Percentiles rank a stretch among this genome's conserved stretches.
phyloP scores from a whole-genome alignment of 2,888 invertebrate species.

The Parnassius smintheus region DNA sequence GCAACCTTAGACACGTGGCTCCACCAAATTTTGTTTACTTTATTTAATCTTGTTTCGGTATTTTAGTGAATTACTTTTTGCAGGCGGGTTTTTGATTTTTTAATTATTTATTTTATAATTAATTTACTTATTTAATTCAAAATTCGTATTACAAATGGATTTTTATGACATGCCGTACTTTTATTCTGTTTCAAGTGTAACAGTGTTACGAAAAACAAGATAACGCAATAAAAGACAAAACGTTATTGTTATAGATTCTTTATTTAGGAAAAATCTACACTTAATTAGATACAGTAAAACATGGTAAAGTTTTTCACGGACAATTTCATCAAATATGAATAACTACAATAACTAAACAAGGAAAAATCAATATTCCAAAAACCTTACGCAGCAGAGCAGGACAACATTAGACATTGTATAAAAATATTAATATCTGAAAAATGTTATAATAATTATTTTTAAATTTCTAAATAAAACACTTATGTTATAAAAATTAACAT shows the following conservation, averaged over 20 bases:
- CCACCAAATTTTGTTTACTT: too few species aligned
- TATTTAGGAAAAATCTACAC: slow-evolving; percentile 25
- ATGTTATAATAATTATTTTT: background rate
- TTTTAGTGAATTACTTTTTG: too few species aligned
- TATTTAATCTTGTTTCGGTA: too few species aligned
- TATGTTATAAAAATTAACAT: slow-evolving; percentile 17
- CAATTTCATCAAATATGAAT: slow-evolving; percentile 13
- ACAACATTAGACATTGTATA: slow-evolving; percentile 11
- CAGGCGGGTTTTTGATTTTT: too few species aligned
- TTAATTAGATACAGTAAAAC: slow-evolving; percentile 14
- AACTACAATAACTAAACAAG: slow-evolving; percentile 21
- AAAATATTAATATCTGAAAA: slow-evolving; percentile 19
- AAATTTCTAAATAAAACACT: slow-evolving; percentile 11
- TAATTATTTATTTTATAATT: too few species aligned
- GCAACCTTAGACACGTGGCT: too few species aligned
- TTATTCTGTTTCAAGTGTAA: too few species aligned
- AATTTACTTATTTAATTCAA: too few species aligned
- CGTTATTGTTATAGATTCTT: slow-evolving; percentile 20
- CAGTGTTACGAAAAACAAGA: background rate
- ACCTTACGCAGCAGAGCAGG: slow-evolving; percentile 1
- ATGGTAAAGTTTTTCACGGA: slow-evolving; percentile 16
- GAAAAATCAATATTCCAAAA: background rate
- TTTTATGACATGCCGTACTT: too few species aligned
- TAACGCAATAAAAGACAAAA: slow-evolving; percentile 6
- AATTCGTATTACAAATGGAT: too few species aligned